Conservation (phyloP, 2,888 invertebrate species). For the Acholoe squamosa region DNA sequence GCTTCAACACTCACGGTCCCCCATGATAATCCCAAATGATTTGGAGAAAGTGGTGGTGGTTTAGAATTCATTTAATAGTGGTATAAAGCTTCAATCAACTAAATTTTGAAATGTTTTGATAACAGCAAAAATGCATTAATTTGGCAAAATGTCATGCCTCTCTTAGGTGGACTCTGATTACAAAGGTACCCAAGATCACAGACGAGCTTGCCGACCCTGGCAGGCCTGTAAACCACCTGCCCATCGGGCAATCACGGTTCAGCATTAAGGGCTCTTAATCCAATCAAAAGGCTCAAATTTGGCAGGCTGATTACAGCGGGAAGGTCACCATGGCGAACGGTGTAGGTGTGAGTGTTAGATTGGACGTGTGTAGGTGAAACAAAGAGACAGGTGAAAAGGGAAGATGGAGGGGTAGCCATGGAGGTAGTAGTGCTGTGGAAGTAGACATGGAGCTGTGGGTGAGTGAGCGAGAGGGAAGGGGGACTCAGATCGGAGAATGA, state of each 20-base stretch:
- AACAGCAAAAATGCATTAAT: too few relatives aligned
- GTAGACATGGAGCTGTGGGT: not conserved
- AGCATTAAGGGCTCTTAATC: constrained; percentile 3
- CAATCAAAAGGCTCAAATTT: constrained; percentile 21
- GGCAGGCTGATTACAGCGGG: not conserved
- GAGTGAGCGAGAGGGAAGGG: too few relatives aligned
- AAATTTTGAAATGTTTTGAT: too few relatives aligned
- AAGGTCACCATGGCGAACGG: not conserved
- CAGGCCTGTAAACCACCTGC: not conserved
- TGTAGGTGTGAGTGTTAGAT: not conserved
- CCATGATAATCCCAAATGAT: too few relatives aligned
- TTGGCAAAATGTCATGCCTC: too few relatives aligned
- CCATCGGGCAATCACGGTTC: not conserved
- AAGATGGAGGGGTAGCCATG: not conserved
- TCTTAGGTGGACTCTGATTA: not conserved
- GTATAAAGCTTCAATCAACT: too few relatives aligned
- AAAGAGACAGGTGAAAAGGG: not conserved
- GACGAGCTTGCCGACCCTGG: not conserved
- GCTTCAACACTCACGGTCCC: too few relatives aligned
- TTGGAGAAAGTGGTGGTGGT: too few relatives aligned
- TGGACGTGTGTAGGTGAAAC: not conserved
- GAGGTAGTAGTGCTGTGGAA: not conserved
- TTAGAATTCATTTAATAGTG: too few relatives aligned
- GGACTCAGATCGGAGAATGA: too few relatives aligned
- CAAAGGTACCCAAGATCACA: not conserved